Evolutionary conservation across 2,113 vertebrate genomes (phyloP), one percentile per base, ranked within the genome.

Genomic region (Nycticebus coucang): DNA sequence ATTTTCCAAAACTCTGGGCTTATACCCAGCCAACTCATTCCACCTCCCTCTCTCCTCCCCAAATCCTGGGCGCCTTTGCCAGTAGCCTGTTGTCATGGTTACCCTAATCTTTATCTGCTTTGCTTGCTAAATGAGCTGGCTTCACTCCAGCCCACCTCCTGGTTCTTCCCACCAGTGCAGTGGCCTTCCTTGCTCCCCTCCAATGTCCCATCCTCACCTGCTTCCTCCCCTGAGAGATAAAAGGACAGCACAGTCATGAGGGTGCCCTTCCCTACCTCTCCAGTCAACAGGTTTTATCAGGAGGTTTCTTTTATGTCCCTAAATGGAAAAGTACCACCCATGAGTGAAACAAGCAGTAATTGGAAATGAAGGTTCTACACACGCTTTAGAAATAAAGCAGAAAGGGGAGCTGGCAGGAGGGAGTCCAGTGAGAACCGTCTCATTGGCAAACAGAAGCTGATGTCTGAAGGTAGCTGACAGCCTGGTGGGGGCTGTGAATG

Each of bases 101-200:
- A 98, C 98, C 79, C 92, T 98, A 97, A 98, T 98, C 98, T 98
- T 98, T 95, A 95, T 98, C 97, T 97, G 78, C 85, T 97, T 97
- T 96, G 41, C 98, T 97, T 97, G 90, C 96, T 97, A 96, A 98
- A 98, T 95, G 96, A 96, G 79, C 83, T 93, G 88, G 77, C 89
- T 97, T 84, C 86, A 80, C 89, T 97, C 94, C 55, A 97, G 33
- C 92, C 59, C 60, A 78, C 74, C 83, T 87, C 93, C 88, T 35
- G 82, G 85, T 71, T 37, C 53, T 84, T 94, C 57, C 78, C 64
- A 89, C 79, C 91, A 8, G 41, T 2, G 74, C 94, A 24, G 0
- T 4, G 33, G 57, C 86, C 89, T 96, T 93, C 84, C 33, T 30
- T 3, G 71, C 81, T 35, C 59, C 89, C 21, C n/a, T 91, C 77